Evolutionary conservation across 1,140 invertebrate genomes (phyloP), one percentile per base, ranked within the genome.

Genomic region (Drosophila trapezifrons): DNA sequence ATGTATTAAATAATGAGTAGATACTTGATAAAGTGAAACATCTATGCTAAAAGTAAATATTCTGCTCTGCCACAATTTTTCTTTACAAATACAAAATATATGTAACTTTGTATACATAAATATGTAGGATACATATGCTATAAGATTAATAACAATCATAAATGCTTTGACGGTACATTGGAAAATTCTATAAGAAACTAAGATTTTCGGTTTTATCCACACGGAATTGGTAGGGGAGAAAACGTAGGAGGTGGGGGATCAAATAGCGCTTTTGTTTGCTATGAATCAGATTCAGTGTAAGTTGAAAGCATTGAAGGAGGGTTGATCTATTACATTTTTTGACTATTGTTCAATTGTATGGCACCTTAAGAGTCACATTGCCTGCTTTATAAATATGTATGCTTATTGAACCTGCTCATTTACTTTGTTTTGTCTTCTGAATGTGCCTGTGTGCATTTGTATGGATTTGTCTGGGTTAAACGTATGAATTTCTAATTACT

Each of bases 121-220:
- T 66, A 59, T 77, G 54, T 76, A 69, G 82, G 74, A 74, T 78
- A 69, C 62, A 62, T 75, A 79, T 71, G 57, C 79, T 78, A 85
- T 75, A 78, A 62, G 65, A 70, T 80, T 67, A 85, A 85, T 89
- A 90, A 89, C 80, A 90, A 90, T 81, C 78, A 90, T 89, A 89
- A 89, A 89, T 89, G 85, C 85, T 90, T 90, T 85, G 78, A 85
- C 85, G 85, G 85, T 89, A 89, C 85, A 89, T 84, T 83, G 80
- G 84, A 87, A 87, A 89, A 76, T 76, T 80, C 62, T 52, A 76
- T 84, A 83, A 74, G 67, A 82, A 83, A 86, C 76, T 87, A 86
- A 86, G 67, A 69, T 87, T 75, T 67, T 72, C 55, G 42, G 37
- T 73, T 51, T 59, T 38, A 64, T 78, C 75, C 76, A 78, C 74